phyloP scores from a whole-genome alignment of 1,140 invertebrate genomes.

The Linepithema humile region DNA sequence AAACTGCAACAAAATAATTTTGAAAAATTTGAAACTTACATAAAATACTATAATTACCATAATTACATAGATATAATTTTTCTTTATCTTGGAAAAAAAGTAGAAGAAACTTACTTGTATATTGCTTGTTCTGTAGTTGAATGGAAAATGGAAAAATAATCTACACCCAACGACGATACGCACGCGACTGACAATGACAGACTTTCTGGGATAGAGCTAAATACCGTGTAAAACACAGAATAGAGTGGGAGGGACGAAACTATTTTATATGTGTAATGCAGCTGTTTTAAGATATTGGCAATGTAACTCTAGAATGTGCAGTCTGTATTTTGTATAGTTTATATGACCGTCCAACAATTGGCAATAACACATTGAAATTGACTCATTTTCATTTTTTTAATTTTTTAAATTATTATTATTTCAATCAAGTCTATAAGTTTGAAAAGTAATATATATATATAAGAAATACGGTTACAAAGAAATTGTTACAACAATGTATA shows the following conservation, averaged over 20 bases:
- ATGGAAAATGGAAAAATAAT: slow-evolving; percentile 19
- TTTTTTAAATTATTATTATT: too few relatives aligned
- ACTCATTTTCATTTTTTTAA: too few relatives aligned
- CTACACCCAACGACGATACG: slow-evolving; percentile 63
- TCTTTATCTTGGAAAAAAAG: neutral
- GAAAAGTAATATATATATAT: neutral
- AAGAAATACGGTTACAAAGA: too few relatives aligned
- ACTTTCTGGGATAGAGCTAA: slow-evolving; percentile 60
- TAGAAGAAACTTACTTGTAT: slow-evolving; percentile 23
- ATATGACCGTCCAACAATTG: neutral
- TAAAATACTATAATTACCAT: too few relatives aligned
- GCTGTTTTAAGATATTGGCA: neutral
- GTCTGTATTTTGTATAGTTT: neutral
- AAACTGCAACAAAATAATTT: too few relatives aligned
- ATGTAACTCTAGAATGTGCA: neutral
- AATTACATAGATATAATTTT: too few relatives aligned
- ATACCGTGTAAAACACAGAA: slow-evolving; percentile 43
- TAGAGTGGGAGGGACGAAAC: slow-evolving; percentile 27
- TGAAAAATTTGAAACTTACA: too few relatives aligned
- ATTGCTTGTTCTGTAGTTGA: neutral
- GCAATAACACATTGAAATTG: neutral
- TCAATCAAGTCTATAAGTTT: too few relatives aligned
- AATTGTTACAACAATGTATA: too few relatives aligned
- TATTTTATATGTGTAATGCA: neutral
- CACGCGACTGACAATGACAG: slow-evolving; percentile 68